A percentile compares a stretch with the other conserved stretches of the same genome.
Conservation (phyloP, 1,140 invertebrate species). For the Aphelinus atriplicis region DNA sequence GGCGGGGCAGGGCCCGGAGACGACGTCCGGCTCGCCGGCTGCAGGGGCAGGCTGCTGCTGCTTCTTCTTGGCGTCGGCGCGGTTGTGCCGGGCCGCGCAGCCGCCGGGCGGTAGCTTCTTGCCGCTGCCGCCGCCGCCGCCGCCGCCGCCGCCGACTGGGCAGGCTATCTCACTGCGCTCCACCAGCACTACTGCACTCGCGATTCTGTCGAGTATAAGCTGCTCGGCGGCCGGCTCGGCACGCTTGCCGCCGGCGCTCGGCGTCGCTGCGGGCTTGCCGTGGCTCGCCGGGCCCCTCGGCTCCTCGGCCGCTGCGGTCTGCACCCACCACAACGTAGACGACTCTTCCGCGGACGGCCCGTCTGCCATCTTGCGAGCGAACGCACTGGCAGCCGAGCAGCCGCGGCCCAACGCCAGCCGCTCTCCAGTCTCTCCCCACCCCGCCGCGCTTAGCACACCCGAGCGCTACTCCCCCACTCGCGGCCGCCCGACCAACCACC, state of each 20-base stretch:
- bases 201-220: conserved; percentile 24
- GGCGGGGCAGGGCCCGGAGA: conserved; percentile 66
- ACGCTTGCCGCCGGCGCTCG: conserved; percentile 35
- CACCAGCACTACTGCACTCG: conserved; percentile 36
- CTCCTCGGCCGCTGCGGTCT: conserved; percentile 44
- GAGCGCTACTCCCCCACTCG: not conserved
- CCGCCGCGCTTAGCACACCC: not conserved
- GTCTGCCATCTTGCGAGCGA: conserved; percentile 62
- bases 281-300: conserved; percentile 43
- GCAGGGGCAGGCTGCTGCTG: conserved; percentile 29
- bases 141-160: not conserved
- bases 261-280: conserved; percentile 35
- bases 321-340: conserved; percentile 14
- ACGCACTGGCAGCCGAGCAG: conserved; percentile 42
- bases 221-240: not conserved
- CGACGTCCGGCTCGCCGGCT: conserved; percentile 51
- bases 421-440: not conserved
- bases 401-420: not conserved
- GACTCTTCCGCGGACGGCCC: conserved; percentile 53
- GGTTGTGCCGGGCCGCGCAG: conserved; percentile 15
- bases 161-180: conserved; percentile 34
- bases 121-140: conserved; percentile 13
- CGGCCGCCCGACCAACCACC: not conserved
- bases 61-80: conserved; percentile 29
- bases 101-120: not conserved